Conservation (phyloP, 2,888 invertebrate genomes). For the Phasia obesa region DNA sequence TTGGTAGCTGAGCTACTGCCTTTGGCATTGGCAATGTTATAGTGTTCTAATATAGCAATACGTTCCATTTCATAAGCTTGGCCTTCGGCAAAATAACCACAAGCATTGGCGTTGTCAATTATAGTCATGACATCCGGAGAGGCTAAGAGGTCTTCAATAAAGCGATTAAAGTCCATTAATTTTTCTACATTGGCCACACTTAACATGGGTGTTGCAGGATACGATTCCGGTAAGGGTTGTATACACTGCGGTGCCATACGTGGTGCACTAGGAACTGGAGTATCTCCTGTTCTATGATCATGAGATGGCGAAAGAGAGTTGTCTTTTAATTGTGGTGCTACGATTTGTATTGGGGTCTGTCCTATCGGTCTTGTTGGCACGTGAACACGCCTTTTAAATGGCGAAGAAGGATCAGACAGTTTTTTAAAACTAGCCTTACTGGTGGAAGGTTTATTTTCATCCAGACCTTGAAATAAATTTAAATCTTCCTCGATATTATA, state of each 20-base stretch:
- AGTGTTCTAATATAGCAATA: slow-evolving; percentile 58
- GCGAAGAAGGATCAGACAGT: slow-evolving; percentile 24
- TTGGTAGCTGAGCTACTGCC: slow-evolving; percentile 36
- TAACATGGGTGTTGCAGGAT: slow-evolving; percentile 55
- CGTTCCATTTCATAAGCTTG: slow-evolving; percentile 63
- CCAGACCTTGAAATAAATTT: background rate
- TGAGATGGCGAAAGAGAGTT: slow-evolving; percentile 3
- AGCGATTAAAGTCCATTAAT: slow-evolving; percentile 57
- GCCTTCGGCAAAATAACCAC: slow-evolving; percentile 52
- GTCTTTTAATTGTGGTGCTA: slow-evolving; percentile 50
- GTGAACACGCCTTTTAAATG: slow-evolving; percentile 41
- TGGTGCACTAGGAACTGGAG: slow-evolving; percentile 9
- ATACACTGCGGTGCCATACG: slow-evolving; percentile 18
- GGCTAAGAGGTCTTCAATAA: slow-evolving; percentile 56
- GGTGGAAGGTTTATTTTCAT: slow-evolving; percentile 55
- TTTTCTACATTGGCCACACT: slow-evolving; percentile 60
- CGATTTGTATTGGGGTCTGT: slow-evolving; percentile 55
- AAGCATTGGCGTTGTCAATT: slow-evolving; percentile 60
- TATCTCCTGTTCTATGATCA: slow-evolving; percentile 23
- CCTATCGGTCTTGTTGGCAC: slow-evolving; percentile 23
- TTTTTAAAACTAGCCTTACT: slow-evolving; percentile 39
- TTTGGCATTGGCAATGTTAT: slow-evolving; percentile 59
- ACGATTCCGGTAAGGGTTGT: slow-evolving; percentile 47
- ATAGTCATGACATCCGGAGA: slow-evolving; percentile 48
- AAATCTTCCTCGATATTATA: background rate